phyloP scores from a whole-genome alignment of 2,797 vertebrate genomes.

The Sphenodon punctatus region DNA sequence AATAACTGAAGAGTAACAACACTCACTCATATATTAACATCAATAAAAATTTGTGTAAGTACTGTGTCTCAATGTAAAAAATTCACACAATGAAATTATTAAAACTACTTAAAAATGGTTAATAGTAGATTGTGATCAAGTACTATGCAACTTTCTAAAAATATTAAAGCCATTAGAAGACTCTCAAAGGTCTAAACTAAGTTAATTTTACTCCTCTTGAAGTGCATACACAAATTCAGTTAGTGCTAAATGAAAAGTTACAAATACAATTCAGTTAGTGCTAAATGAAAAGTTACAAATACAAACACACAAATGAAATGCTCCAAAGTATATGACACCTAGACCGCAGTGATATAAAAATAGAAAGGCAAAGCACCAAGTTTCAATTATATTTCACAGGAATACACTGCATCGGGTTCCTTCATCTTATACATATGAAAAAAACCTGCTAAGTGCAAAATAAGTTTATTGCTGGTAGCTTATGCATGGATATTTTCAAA shows the following conservation, averaged over 20 bases:
- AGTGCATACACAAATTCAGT: background rate
- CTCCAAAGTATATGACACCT: background rate
- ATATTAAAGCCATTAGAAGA: background rate
- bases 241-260: too few species aligned
- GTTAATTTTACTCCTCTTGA: background rate
- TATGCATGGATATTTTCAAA: too few species aligned
- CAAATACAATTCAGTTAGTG: background rate
- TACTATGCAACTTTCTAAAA: background rate
- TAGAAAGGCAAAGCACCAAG: background rate
- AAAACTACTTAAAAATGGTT: background rate
- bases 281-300: background rate
- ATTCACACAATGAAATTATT: background rate
- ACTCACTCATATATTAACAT: background rate
- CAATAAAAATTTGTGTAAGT: background rate
- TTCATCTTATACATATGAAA: background rate
- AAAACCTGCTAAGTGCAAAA: background rate
- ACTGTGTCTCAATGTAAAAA: background rate
- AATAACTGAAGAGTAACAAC: too few species aligned
- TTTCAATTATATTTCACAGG: background rate
- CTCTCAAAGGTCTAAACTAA: background rate
- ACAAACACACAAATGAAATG: rapidly evolving
- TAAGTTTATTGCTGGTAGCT: background rate
- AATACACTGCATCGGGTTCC: background rate
- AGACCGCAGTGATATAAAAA: rapidly evolving
- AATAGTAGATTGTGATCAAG: background rate